phyloP scores from a whole-genome alignment of 2,888 invertebrate species.

The Netelia inedita region DNA sequence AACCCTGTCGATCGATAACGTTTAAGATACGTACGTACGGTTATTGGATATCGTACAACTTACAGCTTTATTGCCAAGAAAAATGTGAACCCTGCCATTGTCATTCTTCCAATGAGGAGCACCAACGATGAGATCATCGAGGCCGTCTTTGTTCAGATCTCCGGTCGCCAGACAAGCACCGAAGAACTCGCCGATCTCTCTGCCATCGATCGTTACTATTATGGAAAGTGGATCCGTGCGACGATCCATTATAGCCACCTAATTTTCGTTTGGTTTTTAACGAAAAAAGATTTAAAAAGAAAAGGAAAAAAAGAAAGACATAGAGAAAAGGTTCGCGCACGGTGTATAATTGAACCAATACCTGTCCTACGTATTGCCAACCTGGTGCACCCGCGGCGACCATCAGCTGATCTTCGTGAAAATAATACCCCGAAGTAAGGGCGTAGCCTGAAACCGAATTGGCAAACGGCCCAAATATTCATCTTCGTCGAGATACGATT shows the following conservation, averaged over 20 bases:
- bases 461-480: neutral
- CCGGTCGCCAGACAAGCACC: conserved; percentile 79
- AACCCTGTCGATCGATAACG: conserved; percentile 61
- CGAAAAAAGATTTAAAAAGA: no score
- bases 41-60: neutral
- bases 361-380: conserved; percentile 75
- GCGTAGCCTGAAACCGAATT: conserved; percentile 75
- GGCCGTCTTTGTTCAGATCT: conserved; percentile 79
- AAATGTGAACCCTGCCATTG: conserved; percentile 77
- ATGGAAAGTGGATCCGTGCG: conserved; percentile 37
- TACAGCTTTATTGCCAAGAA: conserved; percentile 70
- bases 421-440: conserved; percentile 77
- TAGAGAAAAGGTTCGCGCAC: neutral
- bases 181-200: conserved; percentile 78
- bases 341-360: conserved; percentile 47
- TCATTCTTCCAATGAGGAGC: conserved; percentile 80
- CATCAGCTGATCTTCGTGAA: conserved; percentile 69
- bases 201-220: conserved; percentile 71
- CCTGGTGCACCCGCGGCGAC: conserved; percentile 78
- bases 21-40: neutral
- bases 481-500: neutral
- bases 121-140: conserved; percentile 80
- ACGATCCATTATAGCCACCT: conserved; percentile 75
- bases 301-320: conserved; percentile 5
- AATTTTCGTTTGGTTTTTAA: neutral